Conservation (phyloP, 1,140 invertebrate species). For the Littorina saxatilis region DNA sequence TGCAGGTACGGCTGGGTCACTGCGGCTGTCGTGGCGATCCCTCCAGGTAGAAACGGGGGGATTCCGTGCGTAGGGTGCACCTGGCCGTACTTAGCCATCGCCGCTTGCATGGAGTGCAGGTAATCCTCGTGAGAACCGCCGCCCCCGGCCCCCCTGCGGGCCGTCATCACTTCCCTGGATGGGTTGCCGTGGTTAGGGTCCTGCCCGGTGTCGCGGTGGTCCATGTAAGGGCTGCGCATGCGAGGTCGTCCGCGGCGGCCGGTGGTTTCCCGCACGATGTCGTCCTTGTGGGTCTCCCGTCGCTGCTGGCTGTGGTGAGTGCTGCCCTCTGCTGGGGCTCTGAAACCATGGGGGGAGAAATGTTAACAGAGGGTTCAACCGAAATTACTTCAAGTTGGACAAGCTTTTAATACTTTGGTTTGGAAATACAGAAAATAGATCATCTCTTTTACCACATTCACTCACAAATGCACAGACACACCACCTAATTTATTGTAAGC, state of each 20-base stretch:
- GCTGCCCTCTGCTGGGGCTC: background rate
- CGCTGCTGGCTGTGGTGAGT: background rate
- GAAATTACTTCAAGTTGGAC: too few species aligned
- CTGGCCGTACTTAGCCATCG: conserved; percentile 20
- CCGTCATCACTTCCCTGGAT: background rate
- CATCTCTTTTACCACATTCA: too few species aligned
- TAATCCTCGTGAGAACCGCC: background rate
- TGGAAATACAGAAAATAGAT: too few species aligned
- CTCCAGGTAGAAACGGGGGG: conserved; percentile 10
- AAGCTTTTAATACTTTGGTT: too few species aligned
- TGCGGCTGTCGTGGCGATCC: background rate
- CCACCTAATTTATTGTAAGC: too few species aligned
- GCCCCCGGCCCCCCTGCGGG: background rate
- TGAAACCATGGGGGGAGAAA: too few species aligned
- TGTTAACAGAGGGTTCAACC: too few species aligned
- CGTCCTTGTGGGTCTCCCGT: conserved; percentile 3
- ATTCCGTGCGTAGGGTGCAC: conserved; percentile 15
- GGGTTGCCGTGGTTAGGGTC: background rate
- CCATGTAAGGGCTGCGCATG: conserved; percentile 20
- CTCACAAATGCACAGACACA: too few species aligned
- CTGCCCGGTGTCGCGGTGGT: background rate
- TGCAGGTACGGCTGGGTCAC: background rate
- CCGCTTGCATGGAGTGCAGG: conserved; percentile 28
- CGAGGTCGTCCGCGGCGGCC: conserved; percentile 28
- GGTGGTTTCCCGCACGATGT: background rate